phyloP scores from a whole-genome alignment of 2,113 vertebrate genomes.

The Ochotona curzoniae region DNA sequence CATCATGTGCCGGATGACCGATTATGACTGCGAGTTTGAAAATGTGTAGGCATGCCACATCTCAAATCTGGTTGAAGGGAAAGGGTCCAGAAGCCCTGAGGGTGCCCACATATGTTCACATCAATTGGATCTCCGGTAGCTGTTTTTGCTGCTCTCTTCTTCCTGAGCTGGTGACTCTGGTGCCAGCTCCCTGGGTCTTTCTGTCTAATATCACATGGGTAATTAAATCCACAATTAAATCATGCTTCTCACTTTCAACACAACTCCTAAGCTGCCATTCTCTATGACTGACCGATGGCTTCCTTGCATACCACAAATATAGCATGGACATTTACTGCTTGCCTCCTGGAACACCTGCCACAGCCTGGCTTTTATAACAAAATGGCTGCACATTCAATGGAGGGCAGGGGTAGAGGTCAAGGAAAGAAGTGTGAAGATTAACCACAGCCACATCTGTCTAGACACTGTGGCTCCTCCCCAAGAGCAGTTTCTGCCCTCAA shows the following conservation, averaged over 20 bases:
- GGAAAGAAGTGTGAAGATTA: not conserved
- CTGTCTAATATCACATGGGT: constrained; percentile 4
- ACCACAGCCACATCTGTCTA: too few species aligned
- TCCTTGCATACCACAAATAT: not conserved
- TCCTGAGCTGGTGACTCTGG: constrained; percentile 27
- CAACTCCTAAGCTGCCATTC: not conserved
- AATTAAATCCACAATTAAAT: constrained; percentile 42
- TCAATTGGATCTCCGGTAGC: constrained; percentile 10
- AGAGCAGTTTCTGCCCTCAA: not conserved
- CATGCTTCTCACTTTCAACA: not conserved
- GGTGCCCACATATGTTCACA: not conserved
- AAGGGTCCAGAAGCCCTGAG: not conserved
- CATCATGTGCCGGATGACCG: constrained; percentile 97
- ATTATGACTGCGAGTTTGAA: constrained; percentile 94
- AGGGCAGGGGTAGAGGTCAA: not conserved
- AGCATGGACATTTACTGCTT: not conserved
- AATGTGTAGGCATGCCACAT: constrained; percentile 87
- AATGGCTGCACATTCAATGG: not conserved
- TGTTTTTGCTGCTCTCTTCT: not conserved
- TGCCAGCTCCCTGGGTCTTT: constrained; percentile 33
- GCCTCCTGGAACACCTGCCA: not conserved
- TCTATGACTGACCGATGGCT: not conserved
- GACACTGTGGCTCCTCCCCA: not conserved
- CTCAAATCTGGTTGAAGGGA: not conserved
- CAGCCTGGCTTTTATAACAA: not conserved